These are phyloP conservation scores for Megathymus violae DNA, from an alignment of 1,140 invertebrate species.

Conservation along the genomic window DNA sequence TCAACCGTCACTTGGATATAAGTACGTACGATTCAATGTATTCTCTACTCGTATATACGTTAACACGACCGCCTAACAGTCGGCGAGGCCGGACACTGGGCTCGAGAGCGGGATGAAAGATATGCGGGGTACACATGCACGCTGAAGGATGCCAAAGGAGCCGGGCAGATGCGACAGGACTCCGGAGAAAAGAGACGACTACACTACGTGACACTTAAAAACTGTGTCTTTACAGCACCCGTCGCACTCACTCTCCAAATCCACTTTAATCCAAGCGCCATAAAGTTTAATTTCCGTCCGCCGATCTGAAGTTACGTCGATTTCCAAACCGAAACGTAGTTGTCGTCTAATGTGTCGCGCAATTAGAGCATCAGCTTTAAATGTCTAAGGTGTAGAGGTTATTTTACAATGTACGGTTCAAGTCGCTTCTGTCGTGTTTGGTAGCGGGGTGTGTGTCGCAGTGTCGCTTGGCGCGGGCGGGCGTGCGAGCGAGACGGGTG, in stretches of 20 bases:
- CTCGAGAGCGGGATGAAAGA: slow-evolving; percentile 79
- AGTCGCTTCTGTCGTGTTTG: slow-evolving; percentile 59
- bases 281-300: slow-evolving; percentile 44
- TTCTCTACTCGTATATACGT: slow-evolving; percentile 45
- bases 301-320: slow-evolving; percentile 36
- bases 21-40: slow-evolving; percentile 61
- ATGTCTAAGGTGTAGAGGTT: slow-evolving; percentile 48
- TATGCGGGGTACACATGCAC: slow-evolving; percentile 71
- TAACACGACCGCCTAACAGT: slow-evolving; percentile 72
- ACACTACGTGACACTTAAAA: slow-evolving; percentile 82
- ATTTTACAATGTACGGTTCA: slow-evolving; percentile 47
- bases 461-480: slow-evolving; percentile 63
- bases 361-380: slow-evolving; percentile 68
- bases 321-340: slow-evolving; percentile 47
- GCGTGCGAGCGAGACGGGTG: slow-evolving; percentile 66
- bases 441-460: slow-evolving; percentile 61
- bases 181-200: slow-evolving; percentile 81
- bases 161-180: slow-evolving; percentile 80
- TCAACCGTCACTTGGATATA: slow-evolving; percentile 55
- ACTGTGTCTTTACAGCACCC: slow-evolving; percentile 77
- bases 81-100: slow-evolving; percentile 76
- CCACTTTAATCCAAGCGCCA: background rate
- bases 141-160: slow-evolving; percentile 81
- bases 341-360: slow-evolving; percentile 81
- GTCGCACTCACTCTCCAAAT: slow-evolving; percentile 31